Evolutionary conservation across 2,797 vertebrate species (phyloP).

Genomic region (Fratercula arctica): DNA sequence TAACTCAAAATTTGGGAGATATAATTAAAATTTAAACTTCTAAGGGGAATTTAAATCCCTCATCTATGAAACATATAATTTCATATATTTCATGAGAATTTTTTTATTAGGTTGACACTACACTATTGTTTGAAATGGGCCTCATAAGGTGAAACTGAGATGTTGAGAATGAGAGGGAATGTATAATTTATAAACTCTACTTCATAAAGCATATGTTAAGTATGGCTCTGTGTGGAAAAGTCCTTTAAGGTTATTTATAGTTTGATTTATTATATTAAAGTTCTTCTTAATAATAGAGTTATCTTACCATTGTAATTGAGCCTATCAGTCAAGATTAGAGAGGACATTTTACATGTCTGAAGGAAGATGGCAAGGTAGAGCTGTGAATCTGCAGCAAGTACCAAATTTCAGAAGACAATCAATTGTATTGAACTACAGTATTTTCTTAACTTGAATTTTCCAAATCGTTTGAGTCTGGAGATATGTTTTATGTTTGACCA

Average conservation of each 20-base stretch:
- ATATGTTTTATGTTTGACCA: not conserved
- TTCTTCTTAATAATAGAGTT: slow-evolving; percentile 74
- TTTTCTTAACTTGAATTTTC: slow-evolving; percentile 16
- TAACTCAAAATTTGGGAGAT: not conserved
- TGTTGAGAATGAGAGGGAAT: slow-evolving; percentile 50
- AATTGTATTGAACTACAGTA: not conserved
- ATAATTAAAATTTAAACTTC: slow-evolving; percentile 39
- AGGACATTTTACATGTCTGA: slow-evolving; percentile 42
- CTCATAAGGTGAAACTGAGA: slow-evolving; percentile 43
- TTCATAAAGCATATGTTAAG: slow-evolving; percentile 72
- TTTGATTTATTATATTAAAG: slow-evolving; percentile 73
- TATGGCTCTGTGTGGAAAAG: slow-evolving; percentile 53
- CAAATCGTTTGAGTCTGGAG: not conserved
- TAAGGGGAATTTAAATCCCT: not conserved
- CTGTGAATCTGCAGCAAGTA: slow-evolving; percentile 33
- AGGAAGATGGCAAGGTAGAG: slow-evolving; percentile 35
- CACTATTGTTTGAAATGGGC: slow-evolving; percentile 62
- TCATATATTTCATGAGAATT: slow-evolving; percentile 35
- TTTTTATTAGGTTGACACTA: slow-evolving; percentile 60
- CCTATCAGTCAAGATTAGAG: slow-evolving; percentile 68
- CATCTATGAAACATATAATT: slow-evolving; percentile 24
- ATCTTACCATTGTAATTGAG: slow-evolving; percentile 74
- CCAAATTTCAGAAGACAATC: not conserved
- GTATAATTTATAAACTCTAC: slow-evolving; percentile 72
- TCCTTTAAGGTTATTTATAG: slow-evolving; percentile 74